Base-by-base conservation (phyloP, 2,113 vertebrate species). In the Campylomormyrus tamandua region DNA sequence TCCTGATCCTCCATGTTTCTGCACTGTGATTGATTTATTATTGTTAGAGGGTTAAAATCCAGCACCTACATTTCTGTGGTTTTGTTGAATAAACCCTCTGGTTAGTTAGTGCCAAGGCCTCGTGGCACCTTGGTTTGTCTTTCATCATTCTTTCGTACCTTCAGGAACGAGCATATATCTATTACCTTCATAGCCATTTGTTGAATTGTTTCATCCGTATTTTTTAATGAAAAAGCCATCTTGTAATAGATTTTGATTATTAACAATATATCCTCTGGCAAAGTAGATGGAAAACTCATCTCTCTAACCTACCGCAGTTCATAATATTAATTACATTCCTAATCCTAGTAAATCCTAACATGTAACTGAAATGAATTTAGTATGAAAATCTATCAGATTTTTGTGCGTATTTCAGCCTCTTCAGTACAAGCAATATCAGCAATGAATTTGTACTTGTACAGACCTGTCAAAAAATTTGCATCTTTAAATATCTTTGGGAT, bases 401-500 rank as follows among this genome's bases (percentile, higher is more conserved):
- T 39, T 58, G 8, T 42, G 31, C 5, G 19, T 31, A 8, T 87
- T 87, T 31, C 13, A 39, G 19, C 53, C 74, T 39, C 35, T 80
- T 80, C 35, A 24, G 2, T 74, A n/a, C 58, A 70, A 31, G 15
- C n/a, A 19, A 74, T 35, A 49, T 70, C 24, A 19, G 62, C 58
- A 48, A 74, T 74, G 24, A 48, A 45, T 46, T 88, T 74, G 87
- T 49, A 88, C 62, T 74, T 46, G 87, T 31, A 66, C 21, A 74
- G 62, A 74, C 87, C 56, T 74, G 87, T 74, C 87, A 88, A 19
- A 88, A 42, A 88, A 74, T 15, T 74, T 74, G 35, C 53, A 74
- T 88, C n/a, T n/a, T 45, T 9, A 31, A 46, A 88, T 74, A 88
- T 88, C 62, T 70, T 74, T 49, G 24, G 45, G 87, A 70, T 74